Conservation (phyloP, 2,113 vertebrate genomes). For the Callithrix jacchus region DNA sequence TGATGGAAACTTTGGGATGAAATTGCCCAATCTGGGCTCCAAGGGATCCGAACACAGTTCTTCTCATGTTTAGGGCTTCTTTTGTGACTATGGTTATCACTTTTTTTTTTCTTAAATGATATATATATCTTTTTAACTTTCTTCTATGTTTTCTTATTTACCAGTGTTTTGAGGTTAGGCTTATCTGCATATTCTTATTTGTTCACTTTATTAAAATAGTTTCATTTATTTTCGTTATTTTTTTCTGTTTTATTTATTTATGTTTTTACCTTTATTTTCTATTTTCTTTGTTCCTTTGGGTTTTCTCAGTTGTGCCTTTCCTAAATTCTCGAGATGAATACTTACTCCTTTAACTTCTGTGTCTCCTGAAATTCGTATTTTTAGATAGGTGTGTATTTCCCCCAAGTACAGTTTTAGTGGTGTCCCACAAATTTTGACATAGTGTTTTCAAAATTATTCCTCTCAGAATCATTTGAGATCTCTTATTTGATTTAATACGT, state of each 20-base stretch:
- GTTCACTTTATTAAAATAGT: background rate
- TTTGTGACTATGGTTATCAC: background rate
- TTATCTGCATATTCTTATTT: background rate
- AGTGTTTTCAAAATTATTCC: background rate
- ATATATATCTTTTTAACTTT: background rate
- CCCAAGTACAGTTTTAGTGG: background rate
- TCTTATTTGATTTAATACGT: constrained; percentile 23
- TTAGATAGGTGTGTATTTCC: background rate
- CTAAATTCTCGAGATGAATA: background rate
- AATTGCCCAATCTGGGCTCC: background rate
- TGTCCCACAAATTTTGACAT: background rate
- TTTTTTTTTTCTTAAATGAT: background rate
- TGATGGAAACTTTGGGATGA: background rate
- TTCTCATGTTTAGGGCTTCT: background rate
- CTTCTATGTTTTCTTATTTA: background rate
- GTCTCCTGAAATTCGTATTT: background rate
- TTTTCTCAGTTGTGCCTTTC: background rate
- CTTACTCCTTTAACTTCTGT: background rate
- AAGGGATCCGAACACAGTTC: background rate
- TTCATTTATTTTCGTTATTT: background rate
- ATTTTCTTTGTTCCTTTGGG: background rate
- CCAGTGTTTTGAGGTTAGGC: background rate
- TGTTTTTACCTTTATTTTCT: background rate
- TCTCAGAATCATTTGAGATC: background rate
- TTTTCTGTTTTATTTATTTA: background rate